A percentile compares a stretch with the other conserved stretches of the same genome.
These are phyloP conservation scores for Seriola rivoliana DNA, from an alignment of 2,113 vertebrate genomes.

Conservation along the genomic window DNA sequence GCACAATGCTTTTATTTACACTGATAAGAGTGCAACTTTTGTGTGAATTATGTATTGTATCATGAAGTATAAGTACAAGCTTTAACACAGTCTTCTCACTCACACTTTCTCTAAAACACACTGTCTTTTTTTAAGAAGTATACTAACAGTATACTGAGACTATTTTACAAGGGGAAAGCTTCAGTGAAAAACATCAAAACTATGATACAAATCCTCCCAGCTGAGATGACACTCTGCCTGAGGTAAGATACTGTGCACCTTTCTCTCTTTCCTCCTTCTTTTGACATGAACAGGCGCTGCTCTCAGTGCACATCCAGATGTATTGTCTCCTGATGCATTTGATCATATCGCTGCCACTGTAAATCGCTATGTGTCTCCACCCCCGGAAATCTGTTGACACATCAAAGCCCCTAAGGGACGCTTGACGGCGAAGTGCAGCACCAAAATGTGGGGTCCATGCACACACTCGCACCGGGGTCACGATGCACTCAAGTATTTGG, in stretches of 20 bases:
- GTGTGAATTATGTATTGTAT: not conserved
- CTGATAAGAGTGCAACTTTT: not conserved
- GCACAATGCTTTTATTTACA: not conserved
- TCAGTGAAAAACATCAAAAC: constrained; percentile 45
- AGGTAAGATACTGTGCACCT: constrained; percentile 33
- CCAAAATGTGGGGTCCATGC: constrained; percentile 2
- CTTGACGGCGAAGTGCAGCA: not conserved
- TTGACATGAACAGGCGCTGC: constrained; percentile 35
- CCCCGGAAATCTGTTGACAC: constrained; percentile 45
- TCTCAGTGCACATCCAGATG: constrained; percentile 35
- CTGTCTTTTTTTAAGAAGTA: not conserved
- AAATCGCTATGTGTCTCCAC: constrained; percentile 39
- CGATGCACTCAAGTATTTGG: not conserved
- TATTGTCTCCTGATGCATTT: constrained; percentile 54
- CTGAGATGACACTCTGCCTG: constrained; percentile 59
- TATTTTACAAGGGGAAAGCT: constrained; percentile 1
- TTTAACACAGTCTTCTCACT: not conserved
- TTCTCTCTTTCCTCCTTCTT: constrained; percentile 15
- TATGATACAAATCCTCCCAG: constrained; percentile 18
- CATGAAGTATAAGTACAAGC: not conserved
- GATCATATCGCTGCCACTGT: constrained; percentile 54
- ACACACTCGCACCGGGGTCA: not conserved
- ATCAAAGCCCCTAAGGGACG: constrained; percentile 41
- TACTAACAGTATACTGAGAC: not conserved
- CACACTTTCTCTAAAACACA: not conserved